These are phyloP conservation scores for Rutilus rutilus DNA, from an alignment of 2,113 vertebrate genomes.

Conservation along the genomic window DNA sequence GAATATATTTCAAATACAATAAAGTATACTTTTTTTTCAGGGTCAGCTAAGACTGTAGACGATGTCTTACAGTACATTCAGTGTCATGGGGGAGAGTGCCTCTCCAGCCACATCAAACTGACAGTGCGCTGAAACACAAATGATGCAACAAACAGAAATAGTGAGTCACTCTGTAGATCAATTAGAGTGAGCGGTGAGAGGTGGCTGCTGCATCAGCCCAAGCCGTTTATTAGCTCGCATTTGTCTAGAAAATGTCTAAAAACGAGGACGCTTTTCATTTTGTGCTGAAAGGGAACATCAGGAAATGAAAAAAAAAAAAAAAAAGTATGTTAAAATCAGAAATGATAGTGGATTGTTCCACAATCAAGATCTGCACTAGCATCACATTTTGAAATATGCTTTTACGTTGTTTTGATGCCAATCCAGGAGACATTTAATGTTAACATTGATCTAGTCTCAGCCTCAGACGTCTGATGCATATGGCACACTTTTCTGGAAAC, in stretches of 20 bases:
- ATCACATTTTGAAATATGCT: neutral
- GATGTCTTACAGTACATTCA: constrained; percentile 21
- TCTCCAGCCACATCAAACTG: constrained; percentile 41
- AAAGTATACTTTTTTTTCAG: no score
- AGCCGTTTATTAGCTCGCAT: constrained; percentile 12
- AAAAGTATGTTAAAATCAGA: neutral
- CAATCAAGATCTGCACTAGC: neutral
- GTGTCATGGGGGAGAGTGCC: constrained; percentile 15
- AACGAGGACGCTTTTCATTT: neutral
- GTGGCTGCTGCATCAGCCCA: constrained; percentile 16
- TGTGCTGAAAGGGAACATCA: neutral
- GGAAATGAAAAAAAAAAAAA: neutral
- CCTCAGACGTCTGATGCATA: no score
- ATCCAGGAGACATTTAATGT: neutral
- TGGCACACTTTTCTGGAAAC: no score
- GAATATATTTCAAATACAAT: no score
- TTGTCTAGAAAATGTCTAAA: neutral
- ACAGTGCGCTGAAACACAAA: constrained; percentile 44
- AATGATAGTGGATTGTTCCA: neutral
- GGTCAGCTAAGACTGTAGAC: constrained; percentile 10
- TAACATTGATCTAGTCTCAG: neutral
- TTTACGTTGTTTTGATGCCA: neutral
- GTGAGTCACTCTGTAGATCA: constrained; percentile 45
- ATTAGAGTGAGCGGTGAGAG: constrained; percentile 40
- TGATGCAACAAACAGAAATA: constrained; percentile 62